phyloP scores from a whole-genome alignment of 2,797 vertebrate genomes.

The Rousettus madagascariensis region DNA sequence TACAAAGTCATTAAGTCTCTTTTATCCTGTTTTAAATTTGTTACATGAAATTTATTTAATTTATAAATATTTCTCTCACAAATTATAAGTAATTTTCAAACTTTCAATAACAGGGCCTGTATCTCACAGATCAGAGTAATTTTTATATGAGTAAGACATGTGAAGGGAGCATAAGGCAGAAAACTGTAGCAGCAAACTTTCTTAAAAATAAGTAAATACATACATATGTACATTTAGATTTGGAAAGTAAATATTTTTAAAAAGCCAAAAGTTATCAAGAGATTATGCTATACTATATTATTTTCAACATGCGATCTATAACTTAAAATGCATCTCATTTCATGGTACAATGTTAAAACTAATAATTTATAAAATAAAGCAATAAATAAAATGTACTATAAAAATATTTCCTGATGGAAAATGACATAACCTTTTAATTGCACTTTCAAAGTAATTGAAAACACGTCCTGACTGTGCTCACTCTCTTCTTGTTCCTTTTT shows the following conservation, averaged over 20 bases:
- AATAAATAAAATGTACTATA: not conserved
- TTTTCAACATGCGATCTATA: not conserved
- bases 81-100: not conserved
- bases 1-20: not conserved
- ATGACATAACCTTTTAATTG: not conserved
- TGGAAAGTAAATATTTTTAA: not conserved
- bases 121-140: not conserved
- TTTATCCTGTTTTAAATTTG: not conserved
- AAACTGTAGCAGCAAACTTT: not conserved
- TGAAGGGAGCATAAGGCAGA: not conserved
- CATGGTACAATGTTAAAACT: not conserved
- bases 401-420: not conserved
- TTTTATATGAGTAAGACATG: not conserved
- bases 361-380: not conserved
- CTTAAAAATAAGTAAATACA: not conserved
- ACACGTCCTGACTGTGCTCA: not conserved
- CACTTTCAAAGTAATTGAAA: not conserved
- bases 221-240: not conserved
- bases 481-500: not conserved
- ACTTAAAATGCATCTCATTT: conserved; percentile 1
- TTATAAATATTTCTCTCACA: not conserved
- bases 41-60: not conserved
- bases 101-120: not conserved
- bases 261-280: not conserved
- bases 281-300: not conserved